phyloP scores from a whole-genome alignment of 2,113 vertebrate genomes.

The Gambusia affinis region DNA sequence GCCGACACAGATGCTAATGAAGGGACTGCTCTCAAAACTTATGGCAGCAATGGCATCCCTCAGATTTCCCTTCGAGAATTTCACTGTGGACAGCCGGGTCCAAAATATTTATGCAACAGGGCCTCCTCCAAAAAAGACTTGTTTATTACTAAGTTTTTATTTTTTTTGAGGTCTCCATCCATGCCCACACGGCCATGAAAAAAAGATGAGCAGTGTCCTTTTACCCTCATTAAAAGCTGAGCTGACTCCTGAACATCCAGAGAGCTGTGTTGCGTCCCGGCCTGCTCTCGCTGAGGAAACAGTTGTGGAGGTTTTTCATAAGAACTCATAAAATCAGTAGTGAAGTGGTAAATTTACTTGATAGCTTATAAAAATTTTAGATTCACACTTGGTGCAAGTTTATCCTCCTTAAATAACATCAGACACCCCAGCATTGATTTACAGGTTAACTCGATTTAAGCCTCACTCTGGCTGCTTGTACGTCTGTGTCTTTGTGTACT shows the following conservation, averaged over 20 bases:
- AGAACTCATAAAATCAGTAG: conserved; percentile 37
- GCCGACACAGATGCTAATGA: conserved; percentile 56
- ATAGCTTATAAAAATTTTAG: conserved; percentile 56
- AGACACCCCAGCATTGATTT: conserved; percentile 25
- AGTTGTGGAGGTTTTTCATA: conserved; percentile 41
- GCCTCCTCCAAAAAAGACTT: conserved; percentile 46
- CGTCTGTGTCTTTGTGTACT: too few relatives aligned
- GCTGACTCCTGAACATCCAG: conserved; percentile 27
- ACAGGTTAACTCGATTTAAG: neutral
- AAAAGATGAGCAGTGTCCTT: conserved; percentile 57
- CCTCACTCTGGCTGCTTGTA: neutral
- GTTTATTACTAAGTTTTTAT: conserved; percentile 49
- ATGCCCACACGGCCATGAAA: conserved; percentile 49
- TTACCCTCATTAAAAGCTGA: conserved; percentile 58
- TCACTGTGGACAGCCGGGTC: neutral
- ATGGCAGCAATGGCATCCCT: conserved; percentile 5
- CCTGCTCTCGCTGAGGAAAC: conserved; percentile 27
- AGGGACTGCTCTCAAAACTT: conserved; percentile 33
- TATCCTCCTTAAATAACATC: conserved; percentile 24
- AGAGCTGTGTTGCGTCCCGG: conserved; percentile 10
- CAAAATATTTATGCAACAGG: conserved; percentile 52
- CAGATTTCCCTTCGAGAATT: conserved; percentile 6
- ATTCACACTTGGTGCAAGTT: conserved; percentile 39
- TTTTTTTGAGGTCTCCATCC: conserved; percentile 29
- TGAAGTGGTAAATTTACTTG: conserved; percentile 35